Conservation (phyloP, 2,888 invertebrate species). For the Biston stratarius region DNA sequence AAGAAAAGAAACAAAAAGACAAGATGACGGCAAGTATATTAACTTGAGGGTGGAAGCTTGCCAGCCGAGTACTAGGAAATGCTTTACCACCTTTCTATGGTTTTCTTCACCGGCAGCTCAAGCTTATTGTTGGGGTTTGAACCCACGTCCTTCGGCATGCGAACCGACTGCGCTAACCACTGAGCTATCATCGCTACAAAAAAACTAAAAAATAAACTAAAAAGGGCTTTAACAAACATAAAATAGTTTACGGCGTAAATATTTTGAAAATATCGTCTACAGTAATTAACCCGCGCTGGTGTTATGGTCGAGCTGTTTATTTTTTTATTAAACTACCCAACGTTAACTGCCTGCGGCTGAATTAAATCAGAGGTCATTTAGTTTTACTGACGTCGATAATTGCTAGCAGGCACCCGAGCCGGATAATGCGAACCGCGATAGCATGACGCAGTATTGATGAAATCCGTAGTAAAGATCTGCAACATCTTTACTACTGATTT, state of each 20-base stretch:
- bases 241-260: conserved; percentile 10
- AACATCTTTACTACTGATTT: too few relatives aligned
- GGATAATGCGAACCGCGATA: conserved; percentile 32
- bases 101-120: too few relatives aligned
- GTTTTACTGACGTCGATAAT: conserved; percentile 71
- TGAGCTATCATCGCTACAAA: too few relatives aligned
- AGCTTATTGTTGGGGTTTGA: too few relatives aligned
- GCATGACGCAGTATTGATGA: neutral
- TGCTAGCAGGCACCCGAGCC: conserved; percentile 46
- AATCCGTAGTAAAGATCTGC: conserved; percentile 12
- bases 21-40: too few relatives aligned
- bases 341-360: conserved; percentile 61
- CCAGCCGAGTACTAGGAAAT: too few relatives aligned
- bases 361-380: conserved; percentile 71
- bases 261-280: conserved; percentile 22
- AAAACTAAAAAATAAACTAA: neutral
- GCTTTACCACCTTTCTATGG: too few relatives aligned
- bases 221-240: conserved; percentile 10
- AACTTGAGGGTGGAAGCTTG: too few relatives aligned
- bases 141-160: too few relatives aligned
- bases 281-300: conserved; percentile 29
- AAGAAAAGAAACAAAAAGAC: too few relatives aligned
- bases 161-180: too few relatives aligned
- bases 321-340: conserved; percentile 59
- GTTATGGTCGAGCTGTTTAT: conserved; percentile 36